Percentiles rank a stretch among this genome's conserved stretches.
Conservation (phyloP, 1,140 invertebrate species). For the Adoxophyes honmai region DNA sequence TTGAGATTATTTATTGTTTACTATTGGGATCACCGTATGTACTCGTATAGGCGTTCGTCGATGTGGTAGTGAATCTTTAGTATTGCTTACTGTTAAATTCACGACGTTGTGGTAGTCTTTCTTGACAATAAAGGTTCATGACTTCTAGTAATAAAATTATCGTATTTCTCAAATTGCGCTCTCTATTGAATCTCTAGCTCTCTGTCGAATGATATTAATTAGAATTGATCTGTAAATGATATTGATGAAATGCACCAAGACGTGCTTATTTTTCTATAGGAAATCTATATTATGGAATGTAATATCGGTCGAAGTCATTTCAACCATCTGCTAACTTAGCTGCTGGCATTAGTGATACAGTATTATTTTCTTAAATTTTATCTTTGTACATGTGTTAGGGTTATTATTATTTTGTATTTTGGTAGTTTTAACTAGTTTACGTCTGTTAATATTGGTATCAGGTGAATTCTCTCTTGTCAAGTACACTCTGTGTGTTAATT, state of each 20-base stretch:
- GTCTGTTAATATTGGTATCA: conserved; percentile 29
- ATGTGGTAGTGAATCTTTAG: conserved; percentile 22
- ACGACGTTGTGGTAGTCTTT: conserved; percentile 29
- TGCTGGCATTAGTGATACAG: conserved; percentile 69
- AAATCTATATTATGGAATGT: conserved; percentile 18
- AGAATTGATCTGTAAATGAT: conserved; percentile 15
- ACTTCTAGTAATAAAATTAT: conserved; percentile 23
- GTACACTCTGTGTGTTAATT: not conserved
- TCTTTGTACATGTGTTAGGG: conserved; percentile 63
- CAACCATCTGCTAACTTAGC: conserved; percentile 48
- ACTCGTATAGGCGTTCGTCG: conserved; percentile 18
- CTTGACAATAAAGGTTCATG: conserved; percentile 53
- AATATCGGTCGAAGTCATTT: conserved; percentile 21
- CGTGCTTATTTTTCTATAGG: conserved; percentile 28
- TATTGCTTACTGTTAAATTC: conserved; percentile 35
- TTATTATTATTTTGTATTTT: conserved; percentile 50
- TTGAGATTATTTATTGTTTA: conserved; percentile 74
- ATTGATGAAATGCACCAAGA: conserved; percentile 13
- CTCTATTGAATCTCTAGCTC: conserved; percentile 39
- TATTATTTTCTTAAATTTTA: conserved; percentile 73
- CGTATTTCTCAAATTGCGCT: conserved; percentile 30
- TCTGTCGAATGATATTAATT: conserved; percentile 28
- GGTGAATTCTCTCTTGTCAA: conserved; percentile 15
- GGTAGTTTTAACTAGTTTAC: conserved; percentile 48
- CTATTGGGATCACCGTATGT: conserved; percentile 48